Conservation (phyloP, 2,113 vertebrate genomes). For the Channa argus region DNA sequence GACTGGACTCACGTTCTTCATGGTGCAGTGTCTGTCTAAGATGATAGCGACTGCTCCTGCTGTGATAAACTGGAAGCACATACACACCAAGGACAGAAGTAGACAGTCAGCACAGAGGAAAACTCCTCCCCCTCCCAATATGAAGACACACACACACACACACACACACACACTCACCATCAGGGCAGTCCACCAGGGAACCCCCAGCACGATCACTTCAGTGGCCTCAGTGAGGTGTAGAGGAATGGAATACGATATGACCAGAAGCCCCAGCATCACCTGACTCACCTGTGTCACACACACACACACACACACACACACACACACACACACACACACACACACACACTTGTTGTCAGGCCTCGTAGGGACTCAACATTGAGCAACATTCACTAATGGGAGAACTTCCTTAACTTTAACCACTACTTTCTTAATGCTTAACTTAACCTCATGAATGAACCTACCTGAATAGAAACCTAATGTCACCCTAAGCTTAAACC, state of each 20-base stretch:
- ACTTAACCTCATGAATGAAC: too few species aligned
- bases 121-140: not conserved
- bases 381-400: too few species aligned
- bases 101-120: not conserved
- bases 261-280: slow-evolving; percentile 80
- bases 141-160: not conserved
- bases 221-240: slow-evolving; percentile 68
- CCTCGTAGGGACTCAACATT: too few species aligned
- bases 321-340: slow-evolving; percentile 11
- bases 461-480: too few species aligned
- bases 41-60: slow-evolving; percentile 71
- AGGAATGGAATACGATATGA: slow-evolving; percentile 80
- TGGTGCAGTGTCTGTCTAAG: slow-evolving; percentile 71
- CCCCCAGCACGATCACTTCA: slow-evolving; percentile 70
- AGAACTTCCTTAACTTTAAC: too few species aligned
- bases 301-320: slow-evolving; percentile 19
- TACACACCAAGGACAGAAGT: not conserved
- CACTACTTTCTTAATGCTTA: too few species aligned
- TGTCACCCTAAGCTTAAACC: too few species aligned
- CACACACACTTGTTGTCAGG: not conserved
- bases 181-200: slow-evolving; percentile 82
- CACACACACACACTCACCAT: slow-evolving; percentile 53
- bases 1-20: slow-evolving; percentile 72
- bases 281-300: slow-evolving; percentile 75
- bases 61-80: slow-evolving; percentile 72